Evolutionary conservation across 2,113 vertebrate species (phyloP), one percentile per base, ranked within the genome.

Genomic region (Calypte anna): DNA sequence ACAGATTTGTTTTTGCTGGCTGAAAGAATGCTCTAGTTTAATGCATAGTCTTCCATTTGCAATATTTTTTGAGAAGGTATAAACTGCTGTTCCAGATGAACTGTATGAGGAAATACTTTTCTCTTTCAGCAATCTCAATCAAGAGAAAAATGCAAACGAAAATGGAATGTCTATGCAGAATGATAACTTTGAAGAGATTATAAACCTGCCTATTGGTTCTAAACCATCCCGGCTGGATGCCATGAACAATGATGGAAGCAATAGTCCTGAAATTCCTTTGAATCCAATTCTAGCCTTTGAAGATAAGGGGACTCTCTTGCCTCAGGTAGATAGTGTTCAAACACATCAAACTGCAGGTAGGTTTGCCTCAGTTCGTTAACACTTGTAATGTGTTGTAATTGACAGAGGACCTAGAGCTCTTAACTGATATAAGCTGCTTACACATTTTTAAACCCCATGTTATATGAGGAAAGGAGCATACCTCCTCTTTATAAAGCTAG

Each of bases 151-250:
- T 8, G 69, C 97, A 94, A 99, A 98, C 80, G 99, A 99, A 98
- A 99, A 99, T 40, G 99, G 99, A 59, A 96, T 98, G 72, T 94
- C 98, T 88, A 44, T 90, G 83, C 97, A 98, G 93, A 97, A 97
- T 72, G 98, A 98, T 75, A 97, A 94, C 68, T 99, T 99, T 87
- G 99, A 99, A 95, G 99, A 99, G 97, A 98, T 98, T 96, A 98
- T 99, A 89, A 98, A 98, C 40, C 97, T 99, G 84, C 98, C 99
- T 72, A 51, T 98, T 66, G 98, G 98, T 93, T 98, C 98, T 89
- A 99, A 98, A 95, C 90, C 98, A 94, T 95, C 98, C 59, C 98
- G 97, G 82, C 90, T 98, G 96, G 98, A 98, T 85, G 93, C 97
- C 91, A 88, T 98, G 95, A 97, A 96, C 76, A 98, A 95, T 43